Evolutionary conservation across 2,888 invertebrate species (phyloP).

Genomic region (Chorisops tibialis): DNA sequence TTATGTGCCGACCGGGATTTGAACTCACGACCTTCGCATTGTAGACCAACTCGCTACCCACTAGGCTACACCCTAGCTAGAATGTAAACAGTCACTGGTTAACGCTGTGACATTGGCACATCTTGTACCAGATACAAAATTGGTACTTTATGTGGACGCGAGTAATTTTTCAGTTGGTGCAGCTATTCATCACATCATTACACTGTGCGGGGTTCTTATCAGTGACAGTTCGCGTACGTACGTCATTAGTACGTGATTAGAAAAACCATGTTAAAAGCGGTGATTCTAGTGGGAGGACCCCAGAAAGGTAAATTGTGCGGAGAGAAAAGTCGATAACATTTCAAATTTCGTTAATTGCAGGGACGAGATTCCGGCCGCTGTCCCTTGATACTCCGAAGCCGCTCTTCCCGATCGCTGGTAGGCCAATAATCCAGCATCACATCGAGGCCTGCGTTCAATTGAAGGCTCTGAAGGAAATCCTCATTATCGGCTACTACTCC

Average conservation of each 20-base stretch:
- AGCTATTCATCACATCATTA: conserved; percentile 4
- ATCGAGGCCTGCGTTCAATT: conserved; percentile 87
- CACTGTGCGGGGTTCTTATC: conserved; percentile 4
- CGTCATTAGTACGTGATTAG: no score
- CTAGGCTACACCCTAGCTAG: no score
- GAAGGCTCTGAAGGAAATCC: conserved; percentile 79
- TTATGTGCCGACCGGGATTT: no score
- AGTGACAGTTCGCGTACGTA: conserved; percentile 1
- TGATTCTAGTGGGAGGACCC: conserved; percentile 90
- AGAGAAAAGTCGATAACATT: no score
- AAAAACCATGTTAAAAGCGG: conserved; percentile 83
- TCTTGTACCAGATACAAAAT: no score
- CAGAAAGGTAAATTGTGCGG: conserved; percentile 96
- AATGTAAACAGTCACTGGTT: no score
- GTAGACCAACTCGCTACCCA: no score
- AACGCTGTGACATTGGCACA: no score
- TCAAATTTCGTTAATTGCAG: conserved; percentile 59
- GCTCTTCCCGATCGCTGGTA: conserved; percentile 92
- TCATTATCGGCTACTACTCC: conserved; percentile 92
- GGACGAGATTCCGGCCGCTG: conserved; percentile 93
- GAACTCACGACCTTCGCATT: no score
- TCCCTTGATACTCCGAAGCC: conserved; percentile 98
- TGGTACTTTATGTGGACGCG: no score
- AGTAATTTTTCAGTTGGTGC: no score
- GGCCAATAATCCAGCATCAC: conserved; percentile 94